Evolutionary conservation across 2,797 vertebrate species (phyloP).

Genomic region (Mus caroli): DNA sequence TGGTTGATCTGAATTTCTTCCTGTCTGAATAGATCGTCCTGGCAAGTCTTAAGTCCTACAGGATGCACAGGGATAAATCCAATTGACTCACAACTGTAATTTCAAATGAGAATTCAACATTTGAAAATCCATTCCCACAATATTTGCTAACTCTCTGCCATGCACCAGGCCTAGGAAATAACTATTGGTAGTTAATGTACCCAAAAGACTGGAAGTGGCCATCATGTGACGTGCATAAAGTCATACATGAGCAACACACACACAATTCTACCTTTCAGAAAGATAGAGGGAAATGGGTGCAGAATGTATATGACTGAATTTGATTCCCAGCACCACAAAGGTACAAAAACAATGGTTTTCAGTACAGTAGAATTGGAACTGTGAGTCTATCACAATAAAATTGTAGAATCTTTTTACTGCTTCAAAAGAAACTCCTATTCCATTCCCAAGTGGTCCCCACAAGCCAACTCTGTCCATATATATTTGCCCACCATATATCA

Average conservation of each 20-base stretch:
- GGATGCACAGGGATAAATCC: not conserved
- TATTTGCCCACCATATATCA: not conserved
- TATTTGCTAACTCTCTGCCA: not conserved
- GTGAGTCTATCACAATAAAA: not conserved
- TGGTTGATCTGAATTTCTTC: not conserved
- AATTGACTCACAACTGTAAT: not conserved
- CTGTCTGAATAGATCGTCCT: not conserved
- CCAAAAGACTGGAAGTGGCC: conserved; percentile 10
- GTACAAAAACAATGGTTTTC: not conserved
- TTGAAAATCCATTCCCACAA: conserved; percentile 10
- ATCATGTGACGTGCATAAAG: not conserved
- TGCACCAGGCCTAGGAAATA: not conserved
- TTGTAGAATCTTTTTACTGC: not conserved
- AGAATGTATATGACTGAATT: not conserved
- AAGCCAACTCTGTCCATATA: not conserved
- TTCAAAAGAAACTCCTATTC: not conserved
- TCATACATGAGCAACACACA: not conserved
- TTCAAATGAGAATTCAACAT: conserved; percentile 27
- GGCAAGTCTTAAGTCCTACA: not conserved
- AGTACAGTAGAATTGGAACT: not conserved
- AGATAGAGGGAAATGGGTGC: not conserved
- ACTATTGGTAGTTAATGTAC: not conserved
- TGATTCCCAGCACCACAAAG: not conserved
- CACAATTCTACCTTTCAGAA: not conserved
- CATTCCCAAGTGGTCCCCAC: not conserved